Conservation (phyloP, 2,113 vertebrate species). For the Malurus elegans region DNA sequence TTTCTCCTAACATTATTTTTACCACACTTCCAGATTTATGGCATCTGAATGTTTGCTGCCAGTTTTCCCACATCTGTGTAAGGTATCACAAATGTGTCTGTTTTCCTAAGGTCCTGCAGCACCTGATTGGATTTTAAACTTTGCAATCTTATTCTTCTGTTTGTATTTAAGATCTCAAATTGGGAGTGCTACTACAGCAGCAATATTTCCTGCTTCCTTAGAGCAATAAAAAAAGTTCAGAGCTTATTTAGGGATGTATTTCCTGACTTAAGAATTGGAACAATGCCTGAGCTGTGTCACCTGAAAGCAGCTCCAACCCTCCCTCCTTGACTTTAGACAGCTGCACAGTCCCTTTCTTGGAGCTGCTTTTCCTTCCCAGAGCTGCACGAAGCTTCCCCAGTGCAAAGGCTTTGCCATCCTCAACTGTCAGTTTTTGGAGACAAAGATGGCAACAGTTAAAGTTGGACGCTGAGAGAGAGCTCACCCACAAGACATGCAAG, state of each 20-base stretch:
- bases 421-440: neutral
- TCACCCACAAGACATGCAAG: neutral
- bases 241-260: neutral
- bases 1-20: neutral
- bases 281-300: neutral
- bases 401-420: neutral
- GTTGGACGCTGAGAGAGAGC: neutral
- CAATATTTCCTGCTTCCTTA: neutral
- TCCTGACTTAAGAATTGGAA: neutral
- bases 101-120: neutral
- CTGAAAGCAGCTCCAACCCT: neutral
- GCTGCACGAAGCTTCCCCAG: neutral
- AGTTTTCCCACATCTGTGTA: neutral
- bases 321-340: neutral
- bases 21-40: accelerated
- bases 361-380: neutral
- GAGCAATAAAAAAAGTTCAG: neutral
- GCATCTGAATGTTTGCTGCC: neutral
- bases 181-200: neutral
- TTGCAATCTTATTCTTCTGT: neutral
- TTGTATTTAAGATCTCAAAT: neutral
- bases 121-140: neutral
- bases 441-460: neutral
- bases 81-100: neutral
- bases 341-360: neutral